phyloP scores from a whole-genome alignment of 2,888 invertebrate species.

The Hypena proboscidalis region DNA sequence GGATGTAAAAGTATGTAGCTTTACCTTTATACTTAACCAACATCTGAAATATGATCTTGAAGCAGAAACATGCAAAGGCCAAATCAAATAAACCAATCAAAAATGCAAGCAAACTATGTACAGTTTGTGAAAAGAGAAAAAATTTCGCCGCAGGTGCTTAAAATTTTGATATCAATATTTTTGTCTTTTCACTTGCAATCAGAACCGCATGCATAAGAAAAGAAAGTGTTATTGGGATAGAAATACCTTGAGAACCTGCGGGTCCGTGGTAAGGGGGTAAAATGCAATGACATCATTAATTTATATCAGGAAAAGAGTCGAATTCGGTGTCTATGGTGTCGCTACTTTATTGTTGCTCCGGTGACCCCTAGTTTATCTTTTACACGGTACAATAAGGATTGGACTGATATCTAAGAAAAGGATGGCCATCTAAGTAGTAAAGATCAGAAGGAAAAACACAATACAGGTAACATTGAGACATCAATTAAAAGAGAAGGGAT shows the following conservation, averaged over 20 bases:
- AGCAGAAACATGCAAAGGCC: constrained; percentile 65
- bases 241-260: constrained; percentile 87
- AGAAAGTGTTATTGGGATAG: constrained; percentile 81
- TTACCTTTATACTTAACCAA: constrained; percentile 37
- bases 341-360: constrained; percentile 64
- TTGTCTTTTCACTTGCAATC: constrained; percentile 53
- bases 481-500: constrained; percentile 68
- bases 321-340: constrained; percentile 59
- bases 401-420: constrained; percentile 65
- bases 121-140: constrained; percentile 56
- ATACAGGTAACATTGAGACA: constrained; percentile 77
- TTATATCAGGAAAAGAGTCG: constrained; percentile 74
- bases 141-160: constrained; percentile 7
- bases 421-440: constrained; percentile 62
- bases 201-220: constrained; percentile 77
- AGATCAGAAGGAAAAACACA: constrained; percentile 68
- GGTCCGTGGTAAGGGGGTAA: constrained; percentile 83
- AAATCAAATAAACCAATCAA: constrained; percentile 44
- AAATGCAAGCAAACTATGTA: constrained; percentile 69
- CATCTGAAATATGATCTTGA: constrained; percentile 39
- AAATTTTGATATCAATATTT: constrained; percentile 23
- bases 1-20: constrained; percentile 30
- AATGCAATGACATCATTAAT: constrained; percentile 83
- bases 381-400: constrained; percentile 44
- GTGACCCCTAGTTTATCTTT: constrained; percentile 72